Evolutionary conservation across 2,888 invertebrate genomes (phyloP), one percentile per base, ranked within the genome.

Genomic region (Drosophila paucipuncta): DNA sequence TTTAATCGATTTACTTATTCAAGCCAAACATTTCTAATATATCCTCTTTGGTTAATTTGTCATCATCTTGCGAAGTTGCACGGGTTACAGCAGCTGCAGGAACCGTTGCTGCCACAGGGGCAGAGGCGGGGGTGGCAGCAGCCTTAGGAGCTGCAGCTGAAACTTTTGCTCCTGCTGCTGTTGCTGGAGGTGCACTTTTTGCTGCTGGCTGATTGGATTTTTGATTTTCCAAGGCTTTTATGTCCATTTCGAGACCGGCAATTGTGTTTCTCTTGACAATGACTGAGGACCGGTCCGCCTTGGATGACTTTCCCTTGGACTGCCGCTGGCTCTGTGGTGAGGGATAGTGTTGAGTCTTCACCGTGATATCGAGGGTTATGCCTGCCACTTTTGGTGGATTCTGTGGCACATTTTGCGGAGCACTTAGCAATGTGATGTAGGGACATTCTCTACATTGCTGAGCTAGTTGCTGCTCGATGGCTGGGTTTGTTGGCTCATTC

Each of bases 41-140:
- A 22, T 90, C 91, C 11, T 87, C 85, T 35, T 78, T 80, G 62
- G 88, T 88, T 11, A 91, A 37, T 22, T 57, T 59, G 0, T 76
- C 73, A 0, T 73, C 83, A 6, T 49, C 37, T 4, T 30, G 33
- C 5, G 66, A 47, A 39, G 60, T 60, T 0, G 55, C 30, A 5
- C 70, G 37, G 1, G 58, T n/a, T 22, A 54, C 31, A 9, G 33
- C 28, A 11, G 53, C 7, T 10, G 28, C 13, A 31, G 30, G 41
- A 2, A 50, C 25, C 2, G 43, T 18, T 0, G 64, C 43, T 13
- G 61, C 16, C 2, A 43, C 31, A 1, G 58, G 4, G 6, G n/a
- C 9, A 4, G n/a, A 22, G n/a, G 10, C 13, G 9, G 30, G n/a
- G 0, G 47, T 18, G 16, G 28, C 25, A 3, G 6, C 3, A 16